phyloP scores from a whole-genome alignment of 1,140 invertebrate species.

The Drosophila pallidifrons region DNA sequence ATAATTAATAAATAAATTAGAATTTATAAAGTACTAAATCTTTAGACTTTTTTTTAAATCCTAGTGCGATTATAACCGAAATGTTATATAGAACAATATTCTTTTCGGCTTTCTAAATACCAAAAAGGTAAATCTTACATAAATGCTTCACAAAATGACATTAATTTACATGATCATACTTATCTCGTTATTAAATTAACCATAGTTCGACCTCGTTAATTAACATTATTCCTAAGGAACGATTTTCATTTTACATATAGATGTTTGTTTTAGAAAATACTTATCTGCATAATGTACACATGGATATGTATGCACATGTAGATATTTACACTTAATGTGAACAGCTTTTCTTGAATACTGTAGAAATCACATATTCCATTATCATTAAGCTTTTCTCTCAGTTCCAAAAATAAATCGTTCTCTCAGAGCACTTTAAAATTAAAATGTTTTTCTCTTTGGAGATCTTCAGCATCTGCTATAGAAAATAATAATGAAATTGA shows the following conservation, averaged over 20 bases:
- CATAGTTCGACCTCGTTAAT: conserved; percentile 45
- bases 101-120: too few species aligned
- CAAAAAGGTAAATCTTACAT: too few species aligned
- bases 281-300: conserved; percentile 43
- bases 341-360: conserved; percentile 62
- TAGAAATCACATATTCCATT: conserved; percentile 62
- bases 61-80: too few species aligned
- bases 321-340: conserved; percentile 19
- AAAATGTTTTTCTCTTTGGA: conserved; percentile 50
- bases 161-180: not conserved
- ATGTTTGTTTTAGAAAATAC: conserved; percentile 41
- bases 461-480: conserved; percentile 37
- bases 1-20: too few species aligned
- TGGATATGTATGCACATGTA: conserved; percentile 27
- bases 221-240: conserved; percentile 27
- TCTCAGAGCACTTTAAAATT: conserved; percentile 60
- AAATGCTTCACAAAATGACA: too few species aligned
- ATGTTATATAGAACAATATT: too few species aligned
- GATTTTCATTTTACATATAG: conserved; percentile 18
- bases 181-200: conserved; percentile 43
- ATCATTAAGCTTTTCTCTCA: conserved; percentile 75
- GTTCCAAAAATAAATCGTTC: conserved; percentile 75
- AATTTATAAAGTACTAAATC: too few species aligned
- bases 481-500: conserved; percentile 43
- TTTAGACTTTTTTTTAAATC: too few species aligned